These are phyloP conservation scores for Clarias laeviceps DNA, from an alignment of 2,797 vertebrate genomes.

Conservation along the genomic window DNA sequence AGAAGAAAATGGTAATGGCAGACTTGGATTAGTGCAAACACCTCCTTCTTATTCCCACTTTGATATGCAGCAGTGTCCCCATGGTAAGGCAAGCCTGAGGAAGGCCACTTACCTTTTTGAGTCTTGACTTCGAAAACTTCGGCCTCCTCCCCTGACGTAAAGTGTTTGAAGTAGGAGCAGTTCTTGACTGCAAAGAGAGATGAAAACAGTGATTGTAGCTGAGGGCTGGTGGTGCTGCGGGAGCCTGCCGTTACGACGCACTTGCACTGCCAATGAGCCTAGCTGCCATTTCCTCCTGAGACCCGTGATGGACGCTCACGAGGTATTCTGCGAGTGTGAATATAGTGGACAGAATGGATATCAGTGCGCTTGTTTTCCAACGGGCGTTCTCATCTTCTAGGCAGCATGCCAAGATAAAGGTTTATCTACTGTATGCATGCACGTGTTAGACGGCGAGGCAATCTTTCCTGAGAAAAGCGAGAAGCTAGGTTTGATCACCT, in stretches of 20 bases:
- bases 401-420: conserved; percentile 11
- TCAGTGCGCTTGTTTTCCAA: conserved; percentile 19
- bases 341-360: conserved; percentile 30
- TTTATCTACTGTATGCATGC: conserved; percentile 12
- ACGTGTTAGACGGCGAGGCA: not conserved
- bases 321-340: conserved; percentile 30
- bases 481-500: not conserved
- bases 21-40: not conserved
- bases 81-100: not conserved
- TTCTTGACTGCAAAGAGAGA: conserved; percentile 80
- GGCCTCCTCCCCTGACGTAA: conserved; percentile 90
- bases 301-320: not conserved
- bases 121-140: conserved; percentile 96
- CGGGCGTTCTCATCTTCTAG: conserved; percentile 28
- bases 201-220: conserved; percentile 57
- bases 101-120: conserved; percentile 86
- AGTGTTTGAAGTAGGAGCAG: conserved; percentile 98
- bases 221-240: conserved; percentile 49
- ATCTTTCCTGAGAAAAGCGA: conserved; percentile 21
- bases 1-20: not conserved
- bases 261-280: conserved; percentile 48
- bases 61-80: conserved; percentile 15
- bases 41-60: not conserved
- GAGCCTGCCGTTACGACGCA: conserved; percentile 31
- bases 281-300: conserved; percentile 48